A percentile compares a stretch with the other conserved stretches of the same genome.
phyloP scores from a whole-genome alignment of 1,140 invertebrate species.

The Heliconius eleuchia region DNA sequence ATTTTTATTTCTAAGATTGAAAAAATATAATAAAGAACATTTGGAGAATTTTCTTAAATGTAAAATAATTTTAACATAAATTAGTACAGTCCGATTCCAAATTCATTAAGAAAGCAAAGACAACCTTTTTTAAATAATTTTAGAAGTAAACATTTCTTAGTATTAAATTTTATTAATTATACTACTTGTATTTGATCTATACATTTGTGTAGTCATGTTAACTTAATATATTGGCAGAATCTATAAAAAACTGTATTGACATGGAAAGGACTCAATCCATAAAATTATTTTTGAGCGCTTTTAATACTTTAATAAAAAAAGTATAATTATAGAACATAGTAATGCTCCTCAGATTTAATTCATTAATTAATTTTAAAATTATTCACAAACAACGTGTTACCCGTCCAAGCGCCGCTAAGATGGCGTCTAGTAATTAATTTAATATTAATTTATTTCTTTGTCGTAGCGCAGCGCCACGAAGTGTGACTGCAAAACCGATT shows the following conservation, averaged over 20 bases:
- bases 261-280: neutral
- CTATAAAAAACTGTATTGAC: neutral
- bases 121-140: neutral
- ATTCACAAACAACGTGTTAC: too few species aligned
- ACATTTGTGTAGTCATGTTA: neutral
- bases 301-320: too few species aligned
- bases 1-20: neutral
- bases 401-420: too few species aligned
- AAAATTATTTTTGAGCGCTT: neutral
- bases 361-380: neutral
- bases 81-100: neutral
- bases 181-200: neutral
- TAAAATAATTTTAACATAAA: neutral
- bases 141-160: neutral
- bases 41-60: neutral
- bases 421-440: neutral
- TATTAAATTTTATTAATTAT: neutral
- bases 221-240: neutral
- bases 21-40: neutral
- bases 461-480: too few species aligned
- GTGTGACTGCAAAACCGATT: too few species aligned
- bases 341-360: neutral
- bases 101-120: neutral
- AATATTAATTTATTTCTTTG: neutral
- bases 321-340: too few species aligned